Base-by-base conservation (phyloP, 2,888 invertebrate species). In the Selenia dentaria region DNA sequence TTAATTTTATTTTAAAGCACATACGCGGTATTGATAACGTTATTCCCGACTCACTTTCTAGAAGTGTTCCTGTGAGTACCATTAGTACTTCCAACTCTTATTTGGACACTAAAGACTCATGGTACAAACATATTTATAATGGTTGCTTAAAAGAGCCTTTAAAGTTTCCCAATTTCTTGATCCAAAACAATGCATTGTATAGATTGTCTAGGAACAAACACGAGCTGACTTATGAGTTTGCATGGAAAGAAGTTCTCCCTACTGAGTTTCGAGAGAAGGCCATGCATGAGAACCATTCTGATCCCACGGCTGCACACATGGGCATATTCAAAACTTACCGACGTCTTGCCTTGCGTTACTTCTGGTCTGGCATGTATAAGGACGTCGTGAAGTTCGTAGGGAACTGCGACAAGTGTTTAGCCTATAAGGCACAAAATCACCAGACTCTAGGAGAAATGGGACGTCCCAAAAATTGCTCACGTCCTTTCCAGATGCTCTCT, bases 241-340 rank as follows among this genome's bases (percentile, higher is more conserved):
- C 3, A 10, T 32, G 32, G 32, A 32, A 32, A 18, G 45, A 48
- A 22, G 59, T 67, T 0, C n/a, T 64, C 0, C 56, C 60, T 0
- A 1, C 0, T 0, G 58, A 62, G 16, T 0, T 8, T 0, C 35
- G 61, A 1, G 1, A 16, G 0, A 3, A 32, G 0, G 14, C 51
- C 1, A 43, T 66, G 0, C 0, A 1, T 4, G 5, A 51, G 31
- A 56, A 57, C 16, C 63, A 65, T 22, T 39, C 39, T 6, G 55
- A 54, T n/a, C n/a, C n/a, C n/a, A n/a, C n/a, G n/a, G n/a, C n/a
- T n/a, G n/a, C n/a, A n/a, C n/a, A n/a, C n/a, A 3, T 62, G 0
- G 63, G 59, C 4, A 45, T 62, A 6, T 58, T 52, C 29, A 63
- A 65, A 48, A 67, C 64, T 0, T 58, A 59, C 18, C 50, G 41